Evolutionary conservation across 2,113 vertebrate species (phyloP).

Genomic region (Sarotherodon lohbergeri): DNA sequence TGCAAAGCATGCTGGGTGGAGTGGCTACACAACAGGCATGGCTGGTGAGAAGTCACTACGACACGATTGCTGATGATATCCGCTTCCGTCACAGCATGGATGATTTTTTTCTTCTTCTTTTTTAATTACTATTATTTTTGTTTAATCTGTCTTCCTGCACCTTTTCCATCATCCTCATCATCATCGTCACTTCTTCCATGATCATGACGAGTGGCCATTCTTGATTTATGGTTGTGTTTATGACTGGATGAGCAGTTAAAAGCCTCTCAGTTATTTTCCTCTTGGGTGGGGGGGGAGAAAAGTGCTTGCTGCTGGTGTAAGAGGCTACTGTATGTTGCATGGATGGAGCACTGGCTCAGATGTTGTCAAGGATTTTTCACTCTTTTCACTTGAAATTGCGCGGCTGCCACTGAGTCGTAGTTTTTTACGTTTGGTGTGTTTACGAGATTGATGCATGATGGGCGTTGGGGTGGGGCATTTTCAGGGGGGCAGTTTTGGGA

Average conservation of each 20-base stretch:
- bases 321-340: conserved; percentile 63
- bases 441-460: conserved; percentile 51
- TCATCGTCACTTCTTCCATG: conserved; percentile 44
- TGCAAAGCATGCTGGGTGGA: conserved; percentile 69
- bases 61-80: conserved; percentile 20
- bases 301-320: conserved; percentile 52
- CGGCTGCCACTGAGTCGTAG: conserved; percentile 2
- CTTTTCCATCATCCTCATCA: conserved; percentile 47
- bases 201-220: conserved; percentile 46
- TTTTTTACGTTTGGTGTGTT: conserved; percentile 21
- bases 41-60: conserved; percentile 15
- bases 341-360: conserved; percentile 37
- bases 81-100: conserved; percentile 64
- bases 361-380: conserved; percentile 8
- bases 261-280: conserved; percentile 38
- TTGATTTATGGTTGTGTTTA: conserved; percentile 43
- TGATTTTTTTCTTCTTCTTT: conserved; percentile 15
- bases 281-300: background rate
- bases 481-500: conserved; percentile 7
- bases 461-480: background rate
- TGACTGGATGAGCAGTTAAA: conserved; percentile 18
- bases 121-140: background rate
- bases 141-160: conserved; percentile 31
- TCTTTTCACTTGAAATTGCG: conserved; percentile 2
- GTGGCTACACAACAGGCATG: conserved; percentile 63